These are phyloP conservation scores for Drosophila busckii DNA, from an alignment of 1,140 invertebrate genomes.

Conservation along the genomic window DNA sequence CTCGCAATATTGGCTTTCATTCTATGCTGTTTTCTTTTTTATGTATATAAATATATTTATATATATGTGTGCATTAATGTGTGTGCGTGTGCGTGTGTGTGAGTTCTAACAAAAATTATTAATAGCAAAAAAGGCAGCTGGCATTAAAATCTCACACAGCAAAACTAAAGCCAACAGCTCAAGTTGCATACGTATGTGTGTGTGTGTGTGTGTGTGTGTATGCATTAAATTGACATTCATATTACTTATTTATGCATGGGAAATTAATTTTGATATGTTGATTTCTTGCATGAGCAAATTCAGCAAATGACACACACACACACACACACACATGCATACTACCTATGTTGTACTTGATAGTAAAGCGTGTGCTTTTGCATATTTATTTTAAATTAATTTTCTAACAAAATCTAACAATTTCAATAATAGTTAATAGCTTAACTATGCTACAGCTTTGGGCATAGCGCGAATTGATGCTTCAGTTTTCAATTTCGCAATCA, in stretches of 20 bases:
- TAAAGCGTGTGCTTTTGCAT: too few relatives aligned
- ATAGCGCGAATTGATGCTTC: too few relatives aligned
- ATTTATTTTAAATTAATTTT: too few relatives aligned
- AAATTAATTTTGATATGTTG: conserved; percentile 76
- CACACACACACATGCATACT: neutral
- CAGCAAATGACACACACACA: conserved; percentile 25
- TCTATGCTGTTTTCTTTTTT: conserved; percentile 8
- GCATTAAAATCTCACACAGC: conserved; percentile 65
- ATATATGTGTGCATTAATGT: neutral
- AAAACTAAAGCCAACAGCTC: conserved; percentile 13
- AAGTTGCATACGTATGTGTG: conserved; percentile 4
- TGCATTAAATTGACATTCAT: conserved; percentile 75
- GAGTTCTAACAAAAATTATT: conserved; percentile 49
- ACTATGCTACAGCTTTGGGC: too few relatives aligned
- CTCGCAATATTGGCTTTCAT: conserved; percentile 66
- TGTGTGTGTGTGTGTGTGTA: conserved; percentile 25
- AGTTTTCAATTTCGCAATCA: too few relatives aligned
- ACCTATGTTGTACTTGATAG: too few relatives aligned
- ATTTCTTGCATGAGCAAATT: conserved; percentile 69
- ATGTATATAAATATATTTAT: conserved; percentile 6
- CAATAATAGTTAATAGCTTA: too few relatives aligned
- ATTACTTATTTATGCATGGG: conserved; percentile 75
- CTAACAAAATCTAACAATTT: too few relatives aligned
- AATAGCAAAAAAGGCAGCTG: conserved; percentile 57
- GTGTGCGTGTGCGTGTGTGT: neutral